These are phyloP conservation scores for Gymnarchus niloticus DNA, from an alignment of 2,113 vertebrate species.

Conservation along the genomic window DNA sequence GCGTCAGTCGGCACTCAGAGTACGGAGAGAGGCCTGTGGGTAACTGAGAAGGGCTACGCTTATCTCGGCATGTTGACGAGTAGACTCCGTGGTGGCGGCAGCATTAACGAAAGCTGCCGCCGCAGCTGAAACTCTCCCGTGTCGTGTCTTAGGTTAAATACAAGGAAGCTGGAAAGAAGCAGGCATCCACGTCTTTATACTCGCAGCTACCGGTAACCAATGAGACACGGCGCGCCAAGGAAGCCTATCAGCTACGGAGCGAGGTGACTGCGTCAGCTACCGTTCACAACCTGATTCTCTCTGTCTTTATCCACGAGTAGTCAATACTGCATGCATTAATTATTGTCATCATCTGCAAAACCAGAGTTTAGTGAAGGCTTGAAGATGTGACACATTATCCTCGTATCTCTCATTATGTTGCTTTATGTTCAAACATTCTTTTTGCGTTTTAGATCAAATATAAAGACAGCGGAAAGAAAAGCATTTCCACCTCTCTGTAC, in stretches of 20 bases:
- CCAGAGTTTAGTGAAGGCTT: neutral
- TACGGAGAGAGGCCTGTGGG: neutral
- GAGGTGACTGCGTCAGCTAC: conserved; percentile 33
- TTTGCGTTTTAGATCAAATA: conserved; percentile 32
- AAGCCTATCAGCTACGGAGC: conserved; percentile 77
- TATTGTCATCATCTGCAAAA: neutral
- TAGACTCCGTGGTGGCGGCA: neutral
- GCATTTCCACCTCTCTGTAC: conserved; percentile 27
- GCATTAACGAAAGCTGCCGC: neutral
- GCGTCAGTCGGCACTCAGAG: neutral
- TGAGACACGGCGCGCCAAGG: conserved; percentile 73
- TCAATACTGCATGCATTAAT: neutral
- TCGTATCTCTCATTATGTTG: neutral
- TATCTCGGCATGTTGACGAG: neutral
- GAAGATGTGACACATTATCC: neutral
- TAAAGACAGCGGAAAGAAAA: conserved; percentile 25
- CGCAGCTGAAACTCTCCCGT: neutral
- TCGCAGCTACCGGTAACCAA: conserved; percentile 78
- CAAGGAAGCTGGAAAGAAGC: conserved; percentile 69
- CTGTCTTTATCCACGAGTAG: neutral
- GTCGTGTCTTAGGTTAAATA: conserved; percentile 60
- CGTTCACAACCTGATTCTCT: neutral
- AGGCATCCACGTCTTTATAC: conserved; percentile 67
- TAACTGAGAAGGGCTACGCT: too few relatives aligned
- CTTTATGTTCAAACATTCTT: neutral